Percentiles rank a stretch among this genome's conserved stretches.
Evolutionary conservation across 2,113 vertebrate species (phyloP).

Genomic region (Noturus placidus): DNA sequence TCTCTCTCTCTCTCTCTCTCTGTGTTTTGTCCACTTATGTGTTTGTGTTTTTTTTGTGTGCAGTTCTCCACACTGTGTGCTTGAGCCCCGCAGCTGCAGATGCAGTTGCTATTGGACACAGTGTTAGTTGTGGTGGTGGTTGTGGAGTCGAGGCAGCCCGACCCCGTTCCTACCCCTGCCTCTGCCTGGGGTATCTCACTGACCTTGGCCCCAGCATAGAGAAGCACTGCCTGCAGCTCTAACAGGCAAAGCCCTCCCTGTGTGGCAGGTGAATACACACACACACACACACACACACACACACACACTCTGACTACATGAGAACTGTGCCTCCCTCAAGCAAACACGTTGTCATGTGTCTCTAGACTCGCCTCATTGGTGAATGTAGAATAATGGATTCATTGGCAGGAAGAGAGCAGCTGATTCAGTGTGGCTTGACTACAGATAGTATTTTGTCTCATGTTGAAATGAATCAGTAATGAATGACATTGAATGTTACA

Average conservation of each 20-base stretch:
- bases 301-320: conserved; percentile 25
- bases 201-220: conserved; percentile 50
- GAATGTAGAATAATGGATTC: conserved; percentile 32
- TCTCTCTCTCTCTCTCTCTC: not conserved
- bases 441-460: conserved; percentile 34
- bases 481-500: not conserved
- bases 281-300: conserved; percentile 6
- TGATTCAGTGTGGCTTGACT: conserved; percentile 11
- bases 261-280: conserved; percentile 45
- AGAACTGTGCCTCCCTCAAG: conserved; percentile 36
- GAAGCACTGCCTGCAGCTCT: conserved; percentile 49
- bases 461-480: conserved; percentile 12
- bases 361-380: conserved; percentile 38
- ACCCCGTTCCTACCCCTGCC: conserved; percentile 46
- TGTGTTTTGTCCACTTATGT: conserved; percentile 27
- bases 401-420: conserved; percentile 15
- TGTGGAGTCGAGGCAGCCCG: conserved; percentile 55
- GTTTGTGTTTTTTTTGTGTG: conserved; percentile 33
- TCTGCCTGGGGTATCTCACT: conserved; percentile 44
- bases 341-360: conserved; percentile 45
- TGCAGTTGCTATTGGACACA: conserved; percentile 81
- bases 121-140: conserved; percentile 70
- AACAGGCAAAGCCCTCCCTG: conserved; percentile 35
- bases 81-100: conserved; percentile 62
- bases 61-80: conserved; percentile 55